Evolutionary conservation across 1,140 invertebrate genomes (phyloP), one percentile per base, ranked within the genome.

Genomic region (Asbolus verrucosus): DNA sequence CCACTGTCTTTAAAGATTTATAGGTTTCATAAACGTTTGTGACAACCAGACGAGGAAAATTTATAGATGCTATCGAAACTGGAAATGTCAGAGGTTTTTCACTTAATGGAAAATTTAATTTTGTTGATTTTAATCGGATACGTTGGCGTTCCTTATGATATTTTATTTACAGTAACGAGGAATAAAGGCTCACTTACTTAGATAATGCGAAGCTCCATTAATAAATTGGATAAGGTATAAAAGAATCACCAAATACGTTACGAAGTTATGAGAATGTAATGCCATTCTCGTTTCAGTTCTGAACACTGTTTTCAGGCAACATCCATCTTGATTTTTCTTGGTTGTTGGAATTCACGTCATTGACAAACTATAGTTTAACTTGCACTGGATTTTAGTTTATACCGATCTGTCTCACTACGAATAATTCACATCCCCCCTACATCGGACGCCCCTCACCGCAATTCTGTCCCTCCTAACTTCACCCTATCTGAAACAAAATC

Each of bases 311-410:
- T 46, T 63, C 18, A 63, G 39, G 19, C 60, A 18, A 62, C 33
- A 63, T 39, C 61, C 61, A 63, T 63, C 39, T 63, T 63, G 31
- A 63, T 63, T 63, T 2, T 60, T 54, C 19, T 19, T 24, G 46
- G 14, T n/a, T 19, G 11, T 21, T 21, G 15, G 8, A 62, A 39
- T 18, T 39, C 61, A 63, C 61, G 19, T 41, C 33, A 63, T 63
- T 62, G 39, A 18, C 61, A 41, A 63, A 63, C 61, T 38, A 38
- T 27, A 39, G 33, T 63, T 63, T 63, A 63, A 39, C 19, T 24
- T 54, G 19, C 18, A 39, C 31, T 39, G 24, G 11, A 38, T 41
- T 38, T 31, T 39, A n/a, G 36, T 54, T 54, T 54, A 38, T 14
- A 30, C 16, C 38, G 38, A 62, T 62, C 15, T 63, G 13, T 14